A percentile compares a stretch with the other conserved stretches of the same genome.
These are phyloP conservation scores for Plebejus argus DNA, from an alignment of 2,888 invertebrate genomes.

Conservation along the genomic window DNA sequence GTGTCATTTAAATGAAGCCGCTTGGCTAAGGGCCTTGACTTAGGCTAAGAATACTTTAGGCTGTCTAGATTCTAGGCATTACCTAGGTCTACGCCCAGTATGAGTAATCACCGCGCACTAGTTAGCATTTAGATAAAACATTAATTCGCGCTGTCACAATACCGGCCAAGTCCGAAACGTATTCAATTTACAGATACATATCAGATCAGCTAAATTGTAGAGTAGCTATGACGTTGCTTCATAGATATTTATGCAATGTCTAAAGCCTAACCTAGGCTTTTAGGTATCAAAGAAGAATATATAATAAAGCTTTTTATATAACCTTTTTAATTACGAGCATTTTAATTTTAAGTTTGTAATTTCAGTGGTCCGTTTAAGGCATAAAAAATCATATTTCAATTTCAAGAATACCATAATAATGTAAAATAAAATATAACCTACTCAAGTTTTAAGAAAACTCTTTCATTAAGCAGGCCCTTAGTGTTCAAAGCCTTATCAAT, in stretches of 20 bases:
- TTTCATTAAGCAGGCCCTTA: conserved; percentile 60
- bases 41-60: background rate
- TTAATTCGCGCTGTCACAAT: conserved; percentile 45
- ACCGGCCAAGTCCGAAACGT: conserved; percentile 42
- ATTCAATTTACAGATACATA: conserved; percentile 45
- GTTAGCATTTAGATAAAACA: conserved; percentile 47
- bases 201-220: conserved; percentile 34
- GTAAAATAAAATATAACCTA: background rate
- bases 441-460: conserved; percentile 31
- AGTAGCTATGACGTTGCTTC: background rate
- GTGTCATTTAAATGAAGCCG: no score
- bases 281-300: background rate
- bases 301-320: background rate
- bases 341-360: background rate
- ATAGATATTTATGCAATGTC: background rate
- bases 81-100: conserved; percentile 26
- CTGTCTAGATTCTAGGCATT: background rate
- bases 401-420: background rate
- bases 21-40: no score
- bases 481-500: conserved; percentile 66
- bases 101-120: conserved; percentile 47
- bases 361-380: background rate
- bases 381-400: background rate
- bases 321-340: background rate
- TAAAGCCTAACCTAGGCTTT: background rate